Evolutionary conservation across 1,140 invertebrate genomes (phyloP).

Genomic region (Cyrtorhinus lividipennis): DNA sequence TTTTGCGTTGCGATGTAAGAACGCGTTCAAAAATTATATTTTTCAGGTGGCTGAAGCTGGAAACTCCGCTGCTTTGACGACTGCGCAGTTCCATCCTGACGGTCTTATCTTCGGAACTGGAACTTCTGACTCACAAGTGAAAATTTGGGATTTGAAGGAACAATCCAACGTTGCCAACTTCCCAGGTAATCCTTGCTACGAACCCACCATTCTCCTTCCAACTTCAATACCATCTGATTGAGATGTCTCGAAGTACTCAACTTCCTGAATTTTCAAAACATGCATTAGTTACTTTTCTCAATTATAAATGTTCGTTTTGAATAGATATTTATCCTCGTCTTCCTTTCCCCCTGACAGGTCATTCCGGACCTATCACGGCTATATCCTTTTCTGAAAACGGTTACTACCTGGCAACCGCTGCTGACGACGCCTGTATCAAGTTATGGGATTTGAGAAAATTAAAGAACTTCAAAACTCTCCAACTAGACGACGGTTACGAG

Average conservation of each 20-base stretch:
- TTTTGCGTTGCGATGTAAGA: not conserved
- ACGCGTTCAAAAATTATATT: too few species aligned
- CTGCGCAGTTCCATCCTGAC: constrained; percentile 99
- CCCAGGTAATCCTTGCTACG: constrained; percentile 49
- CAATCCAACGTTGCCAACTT: constrained; percentile 97
- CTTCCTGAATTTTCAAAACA: not conserved
- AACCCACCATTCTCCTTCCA: not conserved
- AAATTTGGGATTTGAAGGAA: constrained; percentile 99
- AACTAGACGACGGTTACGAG: constrained; percentile 81
- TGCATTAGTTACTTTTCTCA: not conserved
- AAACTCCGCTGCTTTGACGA: constrained; percentile 69
- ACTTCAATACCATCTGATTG: constrained; percentile 3
- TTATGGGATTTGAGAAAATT: constrained; percentile 98
- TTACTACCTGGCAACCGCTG: constrained; percentile 96
- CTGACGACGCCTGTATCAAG: constrained; percentile 93
- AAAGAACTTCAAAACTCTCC: constrained; percentile 96
- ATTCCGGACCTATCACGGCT: constrained; percentile 64
- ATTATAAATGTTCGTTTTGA: too few species aligned
- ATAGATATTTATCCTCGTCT: too few species aligned
- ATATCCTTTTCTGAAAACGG: constrained; percentile 99
- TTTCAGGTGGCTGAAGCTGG: constrained; percentile 44
- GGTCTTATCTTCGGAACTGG: constrained; percentile 98
- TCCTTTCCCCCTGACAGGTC: constrained; percentile 46
- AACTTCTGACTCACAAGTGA: constrained; percentile 87
- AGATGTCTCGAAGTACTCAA: too few species aligned